Evolutionary conservation across 2,888 invertebrate species (phyloP).

Genomic region (Cheilosia soror): DNA sequence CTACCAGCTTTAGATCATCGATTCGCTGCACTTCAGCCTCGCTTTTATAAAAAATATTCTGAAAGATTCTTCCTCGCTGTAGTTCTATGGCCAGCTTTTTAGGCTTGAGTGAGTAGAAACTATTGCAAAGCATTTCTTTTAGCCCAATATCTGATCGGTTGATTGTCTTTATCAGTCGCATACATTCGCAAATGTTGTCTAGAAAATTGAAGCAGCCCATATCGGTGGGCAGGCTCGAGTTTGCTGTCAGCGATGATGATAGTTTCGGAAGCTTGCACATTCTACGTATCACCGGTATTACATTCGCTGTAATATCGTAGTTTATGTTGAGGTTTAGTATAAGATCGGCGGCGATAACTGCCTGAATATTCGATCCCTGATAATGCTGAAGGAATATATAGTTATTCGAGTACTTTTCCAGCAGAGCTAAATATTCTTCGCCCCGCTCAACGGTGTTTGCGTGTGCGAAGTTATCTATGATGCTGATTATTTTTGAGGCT

Average conservation of each 20-base stretch:
- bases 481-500: constrained; percentile 86
- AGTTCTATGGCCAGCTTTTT: constrained; percentile 78
- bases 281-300: constrained; percentile 81
- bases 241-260: constrained; percentile 59
- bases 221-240: constrained; percentile 76
- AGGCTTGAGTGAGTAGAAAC: constrained; percentile 79
- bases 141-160: constrained; percentile 72
- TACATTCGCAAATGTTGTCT: constrained; percentile 81
- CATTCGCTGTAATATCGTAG: constrained; percentile 81
- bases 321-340: constrained; percentile 81
- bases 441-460: constrained; percentile 79
- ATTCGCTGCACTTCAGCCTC: constrained; percentile 77
- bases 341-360: constrained; percentile 81
- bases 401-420: constrained; percentile 79
- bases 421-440: constrained; percentile 78
- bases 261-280: constrained; percentile 76
- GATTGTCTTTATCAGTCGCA: constrained; percentile 78
- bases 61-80: constrained; percentile 79
- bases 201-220: constrained; percentile 80
- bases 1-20: constrained; percentile 80
- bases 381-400: constrained; percentile 81
- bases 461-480: constrained; percentile 86
- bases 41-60: constrained; percentile 77
- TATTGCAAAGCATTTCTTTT: constrained; percentile 78
- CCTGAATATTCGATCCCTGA: constrained; percentile 79